Base-by-base conservation (phyloP, 2,113 vertebrate species). In the Apteryx owenii region DNA sequence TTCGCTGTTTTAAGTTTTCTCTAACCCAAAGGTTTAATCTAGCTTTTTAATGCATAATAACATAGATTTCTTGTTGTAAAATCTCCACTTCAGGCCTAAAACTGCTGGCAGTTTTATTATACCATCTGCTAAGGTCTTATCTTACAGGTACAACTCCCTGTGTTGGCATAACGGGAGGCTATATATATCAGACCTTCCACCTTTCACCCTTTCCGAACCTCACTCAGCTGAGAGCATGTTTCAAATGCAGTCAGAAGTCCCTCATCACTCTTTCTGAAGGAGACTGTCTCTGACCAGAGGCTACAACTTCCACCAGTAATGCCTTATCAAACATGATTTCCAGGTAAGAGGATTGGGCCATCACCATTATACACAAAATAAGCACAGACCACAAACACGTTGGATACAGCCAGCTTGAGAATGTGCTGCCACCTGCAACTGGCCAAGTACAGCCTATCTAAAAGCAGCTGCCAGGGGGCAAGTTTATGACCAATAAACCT, bases 341-440 rank as follows among this genome's bases (percentile, higher is more conserved):
- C 28, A 46, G 81, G 18, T 81, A 94, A 97, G 48, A 96, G 72
- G 95, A 95, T 97, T 92, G 66, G 70, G 81, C 88, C 93, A 88
- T 36, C 78, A 46, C 1, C 19, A 50, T 79, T 50, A 81, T 23
- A 79, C 54, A 87, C 31, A 88, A 81, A 82, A 82, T 48, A 69
- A 85, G 81, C 46, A 33, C 28, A 56, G 76, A 72, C 54, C 84
- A 68, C 14, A 56, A 4, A 5, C 48, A 53, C 0, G 5, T 12
- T 73, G 31, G 28, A 85, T 19, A 23, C 25, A 73, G 83, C 28
- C 51, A 61, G 80, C 38, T 15, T 44, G 56, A 82, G 38, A 60
- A 84, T 0, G 13, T n/a, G 58, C 38, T 25, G 22, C 2, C 5
- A 76, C 38, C 61, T 70, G 50, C 71, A 21, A 8, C 64, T 17